phyloP scores from a whole-genome alignment of 37 sponge, comb jelly and placozoan species.

The Eunapius fragilis region DNA sequence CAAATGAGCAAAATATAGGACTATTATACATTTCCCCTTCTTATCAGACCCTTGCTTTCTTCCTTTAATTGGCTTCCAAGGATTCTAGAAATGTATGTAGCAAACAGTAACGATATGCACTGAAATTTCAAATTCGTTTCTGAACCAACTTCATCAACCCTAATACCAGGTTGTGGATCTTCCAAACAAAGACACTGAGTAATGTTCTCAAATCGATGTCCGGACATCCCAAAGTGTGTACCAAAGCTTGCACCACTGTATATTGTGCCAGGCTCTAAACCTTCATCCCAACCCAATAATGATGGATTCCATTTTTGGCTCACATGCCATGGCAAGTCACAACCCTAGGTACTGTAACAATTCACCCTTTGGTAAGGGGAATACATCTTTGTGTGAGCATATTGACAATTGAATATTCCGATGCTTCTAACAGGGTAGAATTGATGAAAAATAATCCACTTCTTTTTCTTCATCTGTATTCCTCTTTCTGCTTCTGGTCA shows the following conservation, averaged over 20 bases:
- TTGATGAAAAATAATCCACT: neutral
- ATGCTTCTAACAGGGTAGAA: neutral
- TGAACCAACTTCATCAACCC: neutral
- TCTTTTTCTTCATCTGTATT: neutral
- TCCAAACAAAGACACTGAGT: neutral
- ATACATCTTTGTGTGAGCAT: neutral
- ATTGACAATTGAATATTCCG: neutral
- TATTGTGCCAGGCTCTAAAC: neutral
- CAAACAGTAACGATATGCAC: neutral
- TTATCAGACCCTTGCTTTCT: too few relatives aligned
- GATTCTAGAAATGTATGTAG: too few relatives aligned
- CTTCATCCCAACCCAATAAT: neutral
- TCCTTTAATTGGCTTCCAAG: too few relatives aligned
- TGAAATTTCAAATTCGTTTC: neutral
- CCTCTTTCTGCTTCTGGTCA: too few relatives aligned
- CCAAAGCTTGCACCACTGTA: neutral
- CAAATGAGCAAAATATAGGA: too few relatives aligned
- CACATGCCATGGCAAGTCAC: neutral
- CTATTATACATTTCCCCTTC: too few relatives aligned
- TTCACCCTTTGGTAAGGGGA: neutral
- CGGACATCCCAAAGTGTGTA: neutral
- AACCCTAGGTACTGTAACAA: neutral
- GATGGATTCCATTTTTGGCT: neutral
- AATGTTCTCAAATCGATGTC: neutral
- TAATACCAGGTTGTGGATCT: neutral